phyloP scores from a whole-genome alignment of 1,140 invertebrate genomes.

The Magallana angulata region DNA sequence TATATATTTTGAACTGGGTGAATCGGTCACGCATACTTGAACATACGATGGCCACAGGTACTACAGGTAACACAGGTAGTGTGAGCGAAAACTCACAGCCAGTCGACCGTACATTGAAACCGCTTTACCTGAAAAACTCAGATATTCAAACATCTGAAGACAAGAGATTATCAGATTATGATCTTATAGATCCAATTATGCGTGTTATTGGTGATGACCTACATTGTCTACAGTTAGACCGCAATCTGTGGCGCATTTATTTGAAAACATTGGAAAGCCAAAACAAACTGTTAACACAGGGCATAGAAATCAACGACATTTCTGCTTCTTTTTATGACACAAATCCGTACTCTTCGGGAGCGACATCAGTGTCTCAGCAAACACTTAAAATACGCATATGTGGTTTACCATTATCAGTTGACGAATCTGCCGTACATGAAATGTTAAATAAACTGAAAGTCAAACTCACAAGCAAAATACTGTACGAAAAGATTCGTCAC shows the following conservation, averaged over 20 bases:
- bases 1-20: no score
- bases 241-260: neutral
- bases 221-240: neutral
- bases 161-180: neutral
- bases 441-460: neutral
- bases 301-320: neutral
- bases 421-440: neutral
- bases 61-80: no score
- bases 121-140: conserved; percentile 7
- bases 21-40: no score
- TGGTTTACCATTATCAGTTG: neutral
- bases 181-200: no score
- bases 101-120: neutral
- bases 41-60: no score
- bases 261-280: neutral
- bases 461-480: neutral
- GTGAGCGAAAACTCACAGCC: no score
- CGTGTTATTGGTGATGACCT: neutral
- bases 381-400: neutral
- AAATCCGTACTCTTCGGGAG: neutral
- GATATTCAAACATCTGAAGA: neutral
- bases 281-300: neutral
- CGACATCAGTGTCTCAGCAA: neutral
- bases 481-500: neutral
- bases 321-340: neutral